Base-by-base conservation (phyloP, 2,797 vertebrate genomes). In the Pipistrellus pygmaeus region DNA sequence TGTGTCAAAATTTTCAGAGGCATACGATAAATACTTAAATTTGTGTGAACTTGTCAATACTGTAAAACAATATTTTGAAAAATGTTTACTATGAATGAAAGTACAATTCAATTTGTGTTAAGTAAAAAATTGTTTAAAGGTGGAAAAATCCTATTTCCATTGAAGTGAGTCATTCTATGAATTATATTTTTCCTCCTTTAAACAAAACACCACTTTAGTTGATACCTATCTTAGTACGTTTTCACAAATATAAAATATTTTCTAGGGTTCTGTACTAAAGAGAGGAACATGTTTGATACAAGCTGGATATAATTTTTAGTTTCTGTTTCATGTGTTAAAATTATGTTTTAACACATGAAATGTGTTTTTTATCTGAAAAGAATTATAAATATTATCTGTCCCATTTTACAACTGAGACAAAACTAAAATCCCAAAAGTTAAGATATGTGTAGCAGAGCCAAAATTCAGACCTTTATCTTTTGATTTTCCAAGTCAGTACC, bases 81-180 rank as follows among this genome's bases (percentile, higher is more conserved):
- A 85, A 80, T 46, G 27, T 25, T 81, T 88, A 72, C n/a, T 76
- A 85, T 68, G 81, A 90, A 88, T 55, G 53, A 75, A 90, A 3
- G 60, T 84, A 60, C 6, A 86, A 85, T 41, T 90, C 60, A 88
- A 62, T 93, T 35, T 97, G 30, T 72, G 21, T 48, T 77, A 81
- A 95, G 38, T 64, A 87, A 81, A 87, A 92, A 80, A 91, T 23
- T 88, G 81, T 76, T 86, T 92, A 68, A 88, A 89, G 12, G 13
- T 95, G 9, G 48, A 38, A 64, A 95, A 95, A 64, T 38, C 11
- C 17, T 91, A 48, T 86, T 93, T 91, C 44, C 20, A 84, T 0
- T 46, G 17, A 90, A 92, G 21, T 44, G n/a, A 92, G 17, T 48
- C n/a, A 88, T 78, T 78, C 35, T 75, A 69, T 71, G 57, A 96